These are phyloP conservation scores for Sebastes trivittatus DNA, from an alignment of 2,797 vertebrate species.

Conservation along the genomic window DNA sequence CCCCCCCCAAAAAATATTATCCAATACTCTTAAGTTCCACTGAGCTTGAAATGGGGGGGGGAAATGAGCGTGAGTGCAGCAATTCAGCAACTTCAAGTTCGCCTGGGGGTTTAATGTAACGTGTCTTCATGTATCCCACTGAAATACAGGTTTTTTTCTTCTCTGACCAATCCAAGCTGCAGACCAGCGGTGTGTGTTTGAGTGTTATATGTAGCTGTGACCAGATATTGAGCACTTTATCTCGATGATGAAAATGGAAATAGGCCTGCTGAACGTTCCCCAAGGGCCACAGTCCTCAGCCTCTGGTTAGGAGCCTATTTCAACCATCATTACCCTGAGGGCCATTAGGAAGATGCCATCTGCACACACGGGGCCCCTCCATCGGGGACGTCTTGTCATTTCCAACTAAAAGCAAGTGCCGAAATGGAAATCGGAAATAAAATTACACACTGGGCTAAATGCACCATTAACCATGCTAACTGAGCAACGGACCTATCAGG, in stretches of 20 bases:
- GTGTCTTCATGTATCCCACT: constrained; percentile 2
- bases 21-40: constrained; percentile 30
- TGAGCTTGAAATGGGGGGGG: constrained; percentile 39
- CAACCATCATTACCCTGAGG: constrained; percentile 86
- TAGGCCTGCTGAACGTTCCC: constrained; percentile 56
- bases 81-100: constrained; percentile 22
- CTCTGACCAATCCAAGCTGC: constrained; percentile 8
- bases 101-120: constrained; percentile 31
- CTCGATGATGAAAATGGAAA: constrained; percentile 67
- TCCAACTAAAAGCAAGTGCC: constrained; percentile 76
- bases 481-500: constrained; percentile 64
- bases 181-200: not conserved
- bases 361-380: constrained; percentile 60
- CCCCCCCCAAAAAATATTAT: constrained; percentile 28
- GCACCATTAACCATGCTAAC: constrained; percentile 81
- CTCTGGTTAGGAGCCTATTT: constrained; percentile 80
- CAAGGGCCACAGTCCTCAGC: constrained; percentile 68
- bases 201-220: not conserved
- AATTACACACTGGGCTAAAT: constrained; percentile 82
- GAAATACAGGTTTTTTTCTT: not conserved
- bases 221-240: constrained; percentile 57
- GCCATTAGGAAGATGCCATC: constrained; percentile 82
- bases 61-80: constrained; percentile 12
- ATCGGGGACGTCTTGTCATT: constrained; percentile 68
- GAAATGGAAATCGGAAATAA: constrained; percentile 84